These are phyloP conservation scores for Arctia plantaginis DNA, from an alignment of 2,888 invertebrate species.

Conservation along the genomic window DNA sequence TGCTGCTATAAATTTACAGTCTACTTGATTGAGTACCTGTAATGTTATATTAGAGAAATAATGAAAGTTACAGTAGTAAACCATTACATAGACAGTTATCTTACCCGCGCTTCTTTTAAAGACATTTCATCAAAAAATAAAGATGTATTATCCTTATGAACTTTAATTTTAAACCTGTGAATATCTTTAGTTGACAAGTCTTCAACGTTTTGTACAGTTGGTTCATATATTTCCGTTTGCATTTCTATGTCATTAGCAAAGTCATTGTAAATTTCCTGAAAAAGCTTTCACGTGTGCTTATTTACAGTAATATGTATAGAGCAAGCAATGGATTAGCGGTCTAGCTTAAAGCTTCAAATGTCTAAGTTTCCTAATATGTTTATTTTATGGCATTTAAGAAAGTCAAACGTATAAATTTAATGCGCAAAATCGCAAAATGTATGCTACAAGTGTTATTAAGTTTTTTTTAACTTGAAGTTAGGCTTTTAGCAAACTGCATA, in stretches of 20 bases:
- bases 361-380: too few relatives aligned
- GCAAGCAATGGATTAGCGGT: too few relatives aligned
- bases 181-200: slow-evolving; percentile 60
- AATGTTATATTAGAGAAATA: slow-evolving; percentile 18
- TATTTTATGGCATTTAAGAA: not conserved
- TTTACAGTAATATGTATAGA: not conserved
- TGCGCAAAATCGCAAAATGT: too few relatives aligned
- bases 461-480: too few relatives aligned
- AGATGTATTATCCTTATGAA: slow-evolving; percentile 65
- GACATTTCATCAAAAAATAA: slow-evolving; percentile 69
- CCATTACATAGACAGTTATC: not conserved
- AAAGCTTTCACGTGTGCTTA: slow-evolving; percentile 30
- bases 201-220: slow-evolving; percentile 62
- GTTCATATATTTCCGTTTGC: slow-evolving; percentile 77
- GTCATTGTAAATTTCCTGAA: slow-evolving; percentile 73
- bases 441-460: too few relatives aligned
- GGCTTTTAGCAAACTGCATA: too few relatives aligned
- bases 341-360: too few relatives aligned
- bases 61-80: not conserved
- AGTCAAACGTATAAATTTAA: too few relatives aligned
- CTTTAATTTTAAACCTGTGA: slow-evolving; percentile 64
- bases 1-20: slow-evolving; percentile 90
- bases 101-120: slow-evolving; percentile 69
- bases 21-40: slow-evolving; percentile 91
- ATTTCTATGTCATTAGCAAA: slow-evolving; percentile 81